phyloP scores from a whole-genome alignment of 2,797 vertebrate genomes.

The Malurus splendens region DNA sequence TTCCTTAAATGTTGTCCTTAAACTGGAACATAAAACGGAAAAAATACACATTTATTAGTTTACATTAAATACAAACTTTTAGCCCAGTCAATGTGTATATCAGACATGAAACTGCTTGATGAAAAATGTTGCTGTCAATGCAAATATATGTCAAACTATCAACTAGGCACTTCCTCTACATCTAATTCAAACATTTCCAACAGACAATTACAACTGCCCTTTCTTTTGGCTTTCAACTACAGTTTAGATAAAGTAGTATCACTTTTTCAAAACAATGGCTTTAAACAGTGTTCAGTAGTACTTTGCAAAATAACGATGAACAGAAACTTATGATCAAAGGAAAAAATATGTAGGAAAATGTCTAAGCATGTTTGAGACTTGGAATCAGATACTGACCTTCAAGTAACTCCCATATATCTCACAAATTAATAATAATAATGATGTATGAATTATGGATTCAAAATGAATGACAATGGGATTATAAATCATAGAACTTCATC shows the following conservation, averaged over 20 bases:
- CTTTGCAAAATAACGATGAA: constrained; percentile 13
- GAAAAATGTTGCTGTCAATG: not conserved
- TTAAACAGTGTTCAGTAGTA: not conserved
- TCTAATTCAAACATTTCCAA: constrained; percentile 15
- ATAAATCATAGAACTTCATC: constrained; percentile 48
- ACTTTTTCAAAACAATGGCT: constrained; percentile 36
- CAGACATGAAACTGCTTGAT: not conserved
- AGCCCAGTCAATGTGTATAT: not conserved
- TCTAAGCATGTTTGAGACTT: constrained; percentile 7
- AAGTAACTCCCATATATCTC: constrained; percentile 57
- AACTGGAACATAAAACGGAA: not conserved
- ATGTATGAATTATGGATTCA: constrained; percentile 51
- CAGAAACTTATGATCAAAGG: constrained; percentile 31
- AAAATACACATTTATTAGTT: not conserved
- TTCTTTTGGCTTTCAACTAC: constrained; percentile 21
- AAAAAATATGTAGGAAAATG: not conserved
- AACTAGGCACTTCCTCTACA: not conserved
- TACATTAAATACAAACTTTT: not conserved
- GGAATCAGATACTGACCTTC: constrained; percentile 45
- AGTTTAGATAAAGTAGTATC: constrained; percentile 37
- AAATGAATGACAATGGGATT: constrained; percentile 50
- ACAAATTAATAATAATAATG: constrained; percentile 57
- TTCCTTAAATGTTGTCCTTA: not conserved
- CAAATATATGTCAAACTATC: constrained; percentile 22
- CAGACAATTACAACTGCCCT: constrained; percentile 18